phyloP scores from a whole-genome alignment of 2,797 vertebrate genomes.

The Myiothlypis chrysogaster region DNA sequence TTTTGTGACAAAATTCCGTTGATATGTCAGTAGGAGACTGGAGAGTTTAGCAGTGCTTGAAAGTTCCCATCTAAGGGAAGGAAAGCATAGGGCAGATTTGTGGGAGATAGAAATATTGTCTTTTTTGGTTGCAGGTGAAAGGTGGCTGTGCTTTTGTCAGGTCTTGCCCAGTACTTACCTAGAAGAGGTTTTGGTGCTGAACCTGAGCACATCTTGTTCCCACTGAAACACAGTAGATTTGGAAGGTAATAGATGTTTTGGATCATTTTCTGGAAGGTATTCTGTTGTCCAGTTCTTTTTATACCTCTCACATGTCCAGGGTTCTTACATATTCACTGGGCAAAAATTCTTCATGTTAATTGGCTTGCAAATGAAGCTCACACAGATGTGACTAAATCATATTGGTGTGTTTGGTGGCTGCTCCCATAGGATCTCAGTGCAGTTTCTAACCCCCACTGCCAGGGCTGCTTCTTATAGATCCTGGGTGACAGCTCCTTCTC shows the following conservation, averaged over 20 bases:
- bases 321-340: neutral
- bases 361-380: neutral
- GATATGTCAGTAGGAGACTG: neutral
- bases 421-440: neutral
- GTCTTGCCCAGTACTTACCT: neutral
- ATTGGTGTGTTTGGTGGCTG: fast-evolving
- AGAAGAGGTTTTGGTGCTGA: neutral
- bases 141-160: neutral
- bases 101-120: neutral
- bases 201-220: neutral
- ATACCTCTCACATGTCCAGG: neutral
- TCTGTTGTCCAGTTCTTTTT: neutral
- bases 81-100: neutral
- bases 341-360: neutral
- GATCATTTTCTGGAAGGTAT: neutral
- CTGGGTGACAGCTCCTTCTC: neutral
- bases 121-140: neutral
- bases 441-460: neutral
- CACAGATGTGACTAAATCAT: neutral
- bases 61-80: neutral
- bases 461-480: neutral
- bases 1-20: neutral
- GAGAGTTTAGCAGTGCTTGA: neutral
- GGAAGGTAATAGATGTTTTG: neutral
- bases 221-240: neutral